Base-by-base conservation (phyloP, 2,888 invertebrate species). In the Luperina nickerlii region DNA sequence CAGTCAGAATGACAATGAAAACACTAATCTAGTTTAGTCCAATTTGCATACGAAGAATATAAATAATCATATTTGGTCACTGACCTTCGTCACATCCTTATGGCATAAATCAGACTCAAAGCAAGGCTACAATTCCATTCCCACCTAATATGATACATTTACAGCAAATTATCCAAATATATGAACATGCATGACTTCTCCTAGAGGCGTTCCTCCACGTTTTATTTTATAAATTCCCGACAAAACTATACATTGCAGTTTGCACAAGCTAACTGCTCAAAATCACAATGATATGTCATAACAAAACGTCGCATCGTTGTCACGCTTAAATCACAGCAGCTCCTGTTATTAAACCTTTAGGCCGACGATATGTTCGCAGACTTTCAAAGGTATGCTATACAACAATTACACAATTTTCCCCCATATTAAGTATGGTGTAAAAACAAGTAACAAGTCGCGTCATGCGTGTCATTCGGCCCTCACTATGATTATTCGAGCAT, bases 341-440 rank as follows among this genome's bases (percentile, higher is more conserved):
- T 87, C 84, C 89, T 90, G 90, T 90, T 90, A 94, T 94, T 93
- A 93, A 90, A 92, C 90, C 82, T 82, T 84, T 83, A 82, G 90
- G 86, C 91, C 90, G 86, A 88, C 91, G 88, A 90, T 90, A 86
- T 89, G 76, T 91, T 91, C 93, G 93, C 93, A 92, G 92, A 92
- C 92, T 93, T 94, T 92, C 93, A 93, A 93, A 93, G 91, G 87
- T 90, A 91, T 92, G 90, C 91, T 91, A 89, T 86, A 89, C 88
- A 90, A 92, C 92, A 93, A 95, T 94, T 92, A 94, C 94, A 90
- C 88, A 86, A 92, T 93, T 93, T 92, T 88, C 90, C 91, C 92
- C 89, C 87, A 91, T 92, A 92, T 92, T 91, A 91, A 81, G 80
- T 91, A 86, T 91, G 91, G 92, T 94, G 93, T 93, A 93, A 94